Conservation (phyloP, 23 tunicate species). For the Ascidia mentula region DNA sequence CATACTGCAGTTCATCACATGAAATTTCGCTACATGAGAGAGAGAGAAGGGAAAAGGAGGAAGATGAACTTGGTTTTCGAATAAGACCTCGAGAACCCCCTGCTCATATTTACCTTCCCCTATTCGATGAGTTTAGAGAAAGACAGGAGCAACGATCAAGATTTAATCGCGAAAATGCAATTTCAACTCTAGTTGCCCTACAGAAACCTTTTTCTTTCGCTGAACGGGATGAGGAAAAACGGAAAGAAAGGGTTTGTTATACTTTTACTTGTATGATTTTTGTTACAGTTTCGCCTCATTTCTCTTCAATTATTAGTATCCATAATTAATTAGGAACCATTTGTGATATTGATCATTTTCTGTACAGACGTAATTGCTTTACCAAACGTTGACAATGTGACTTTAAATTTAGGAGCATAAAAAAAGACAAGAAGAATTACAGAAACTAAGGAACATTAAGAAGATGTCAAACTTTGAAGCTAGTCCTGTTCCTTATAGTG, state of each 20-base stretch:
- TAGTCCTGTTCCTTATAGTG: constrained; percentile 50
- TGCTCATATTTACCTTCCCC: constrained; percentile 78
- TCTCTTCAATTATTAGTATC: too few relatives aligned
- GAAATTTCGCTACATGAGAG: constrained; percentile 43
- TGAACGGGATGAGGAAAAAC: constrained; percentile 48
- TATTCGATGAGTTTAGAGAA: constrained; percentile 76
- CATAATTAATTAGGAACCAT: too few relatives aligned
- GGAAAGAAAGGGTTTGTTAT: constrained; percentile 32
- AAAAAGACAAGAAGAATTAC: constrained; percentile 20
- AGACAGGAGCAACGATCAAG: constrained; percentile 75
- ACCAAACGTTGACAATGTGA: background rate
- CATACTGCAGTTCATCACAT: constrained; percentile 43
- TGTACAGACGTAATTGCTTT: too few relatives aligned
- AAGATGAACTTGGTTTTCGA: background rate
- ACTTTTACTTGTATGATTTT: too few relatives aligned
- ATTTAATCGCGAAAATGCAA: constrained; percentile 58
- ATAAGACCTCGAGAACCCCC: constrained; percentile 76
- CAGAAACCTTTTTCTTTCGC: constrained; percentile 80
- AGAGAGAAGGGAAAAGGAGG: constrained; percentile 15
- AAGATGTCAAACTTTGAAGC: constrained; percentile 57
- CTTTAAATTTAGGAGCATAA: constrained; percentile 21
- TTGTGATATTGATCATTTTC: too few relatives aligned
- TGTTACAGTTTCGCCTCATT: too few relatives aligned
- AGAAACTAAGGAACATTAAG: constrained; percentile 31
- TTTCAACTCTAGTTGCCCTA: constrained; percentile 50